Percentiles rank a stretch among this genome's conserved stretches.
phyloP scores from a whole-genome alignment of 2,797 vertebrate species.

The Syngnathus rostellatus region DNA sequence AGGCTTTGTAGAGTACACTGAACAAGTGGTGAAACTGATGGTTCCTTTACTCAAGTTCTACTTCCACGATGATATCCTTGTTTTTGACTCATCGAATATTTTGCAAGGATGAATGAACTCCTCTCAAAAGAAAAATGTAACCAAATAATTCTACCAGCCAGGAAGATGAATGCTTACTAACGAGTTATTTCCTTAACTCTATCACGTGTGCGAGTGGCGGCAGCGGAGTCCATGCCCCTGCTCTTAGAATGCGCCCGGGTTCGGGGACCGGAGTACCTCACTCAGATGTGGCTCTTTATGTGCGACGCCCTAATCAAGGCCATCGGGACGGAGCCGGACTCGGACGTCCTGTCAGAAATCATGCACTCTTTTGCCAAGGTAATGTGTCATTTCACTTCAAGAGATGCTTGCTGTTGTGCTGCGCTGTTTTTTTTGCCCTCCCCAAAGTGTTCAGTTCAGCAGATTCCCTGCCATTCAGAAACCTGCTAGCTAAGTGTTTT shows the following conservation, averaged over 20 bases:
- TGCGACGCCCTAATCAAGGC: constrained; percentile 96
- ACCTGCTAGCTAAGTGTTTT: too few relatives aligned
- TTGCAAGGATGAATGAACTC: background rate
- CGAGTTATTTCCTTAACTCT: constrained; percentile 62
- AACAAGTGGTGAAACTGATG: constrained; percentile 99
- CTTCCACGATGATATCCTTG: constrained; percentile 99
- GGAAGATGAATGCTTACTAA: background rate
- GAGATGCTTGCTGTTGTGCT: background rate
- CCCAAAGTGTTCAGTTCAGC: background rate
- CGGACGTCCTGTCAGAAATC: constrained; percentile 95
- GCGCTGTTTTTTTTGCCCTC: background rate
- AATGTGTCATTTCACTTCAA: background rate
- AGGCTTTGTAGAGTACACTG: constrained; percentile 96
- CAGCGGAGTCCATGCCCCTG: constrained; percentile 94
- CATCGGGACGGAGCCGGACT: constrained; percentile 94
- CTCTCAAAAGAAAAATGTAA: background rate
- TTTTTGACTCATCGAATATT: background rate
- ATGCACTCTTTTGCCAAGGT: constrained; percentile 99
- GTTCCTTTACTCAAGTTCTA: constrained; percentile 97
- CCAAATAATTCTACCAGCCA: background rate
- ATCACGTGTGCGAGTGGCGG: constrained; percentile 88
- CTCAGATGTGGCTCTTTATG: constrained; percentile 99
- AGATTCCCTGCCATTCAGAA: too few relatives aligned
- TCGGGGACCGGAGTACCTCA: constrained; percentile 90
- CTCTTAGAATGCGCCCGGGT: constrained; percentile 92